Evolutionary conservation across 2,113 vertebrate species (phyloP).

Genomic region (Glaucidium brasilianum): DNA sequence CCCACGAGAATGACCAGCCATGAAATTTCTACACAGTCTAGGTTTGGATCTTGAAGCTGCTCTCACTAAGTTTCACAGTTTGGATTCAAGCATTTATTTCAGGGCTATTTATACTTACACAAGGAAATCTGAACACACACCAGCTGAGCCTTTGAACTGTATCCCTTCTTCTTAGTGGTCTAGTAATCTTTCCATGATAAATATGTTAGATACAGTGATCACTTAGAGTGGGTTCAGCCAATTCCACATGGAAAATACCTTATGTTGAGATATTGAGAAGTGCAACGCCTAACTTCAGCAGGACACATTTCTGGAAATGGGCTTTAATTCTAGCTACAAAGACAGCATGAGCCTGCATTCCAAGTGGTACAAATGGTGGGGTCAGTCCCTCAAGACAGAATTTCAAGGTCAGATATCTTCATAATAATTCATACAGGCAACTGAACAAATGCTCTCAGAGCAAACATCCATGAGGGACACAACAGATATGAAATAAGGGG

Average conservation of each 20-base stretch:
- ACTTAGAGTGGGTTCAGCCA: background rate
- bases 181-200: background rate
- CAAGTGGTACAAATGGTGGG: background rate
- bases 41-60: background rate
- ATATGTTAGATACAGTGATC: background rate
- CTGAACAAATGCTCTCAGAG: background rate
- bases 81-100: background rate
- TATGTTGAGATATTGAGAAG: background rate
- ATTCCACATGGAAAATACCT: background rate
- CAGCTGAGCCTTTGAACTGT: slow-evolving; percentile 1
- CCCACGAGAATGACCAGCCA: background rate
- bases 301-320: background rate
- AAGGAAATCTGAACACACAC: background rate
- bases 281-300: background rate
- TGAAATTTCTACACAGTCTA: background rate
- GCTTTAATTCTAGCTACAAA: background rate
- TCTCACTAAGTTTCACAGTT: background rate
- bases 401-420: background rate
- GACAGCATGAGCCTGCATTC: background rate
- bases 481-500: background rate
- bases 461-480: background rate
- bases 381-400: background rate
- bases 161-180: background rate
- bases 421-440: background rate
- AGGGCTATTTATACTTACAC: background rate